Conservation (phyloP, 64 coral and sea anemone genomes). For the Pachyseris speciosa region DNA sequence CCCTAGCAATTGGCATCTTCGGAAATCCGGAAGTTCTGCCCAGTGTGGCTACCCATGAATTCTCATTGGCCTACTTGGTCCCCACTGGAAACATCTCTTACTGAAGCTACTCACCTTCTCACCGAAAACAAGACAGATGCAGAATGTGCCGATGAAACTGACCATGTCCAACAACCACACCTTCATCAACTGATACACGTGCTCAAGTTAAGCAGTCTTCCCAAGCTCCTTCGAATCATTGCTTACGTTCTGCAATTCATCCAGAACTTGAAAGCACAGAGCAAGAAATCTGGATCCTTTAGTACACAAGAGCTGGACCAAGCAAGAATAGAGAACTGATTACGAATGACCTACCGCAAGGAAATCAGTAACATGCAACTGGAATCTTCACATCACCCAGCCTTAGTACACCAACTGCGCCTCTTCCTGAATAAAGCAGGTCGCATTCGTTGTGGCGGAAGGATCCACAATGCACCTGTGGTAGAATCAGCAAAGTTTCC, state of each 20-base stretch:
- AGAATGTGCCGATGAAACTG: no score
- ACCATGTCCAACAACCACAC: no score
- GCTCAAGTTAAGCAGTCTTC: no score
- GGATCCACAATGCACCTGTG: conserved; percentile 59
- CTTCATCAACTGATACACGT: no score
- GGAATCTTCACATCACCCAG: neutral
- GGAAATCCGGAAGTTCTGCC: conserved; percentile 22
- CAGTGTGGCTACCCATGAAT: neutral
- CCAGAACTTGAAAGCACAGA: no score
- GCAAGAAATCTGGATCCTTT: no score
- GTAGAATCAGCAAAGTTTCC: conserved; percentile 35
- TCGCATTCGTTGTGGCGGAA: conserved; percentile 70
- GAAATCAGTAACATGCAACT: conserved; percentile 28
- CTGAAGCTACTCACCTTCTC: no score
- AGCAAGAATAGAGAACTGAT: neutral
- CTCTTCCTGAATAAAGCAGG: conserved; percentile 55
- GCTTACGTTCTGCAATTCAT: conserved; percentile 24
- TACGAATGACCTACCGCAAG: neutral
- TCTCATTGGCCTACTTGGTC: no score
- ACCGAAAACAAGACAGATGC: no score
- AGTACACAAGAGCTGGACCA: neutral
- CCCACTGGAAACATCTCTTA: no score
- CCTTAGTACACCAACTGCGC: conserved; percentile 54
- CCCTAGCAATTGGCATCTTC: conserved; percentile 27
- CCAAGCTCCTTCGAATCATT: no score